Evolutionary conservation across 2,797 vertebrate species (phyloP).

Genomic region (Cryptoprocta ferox): DNA sequence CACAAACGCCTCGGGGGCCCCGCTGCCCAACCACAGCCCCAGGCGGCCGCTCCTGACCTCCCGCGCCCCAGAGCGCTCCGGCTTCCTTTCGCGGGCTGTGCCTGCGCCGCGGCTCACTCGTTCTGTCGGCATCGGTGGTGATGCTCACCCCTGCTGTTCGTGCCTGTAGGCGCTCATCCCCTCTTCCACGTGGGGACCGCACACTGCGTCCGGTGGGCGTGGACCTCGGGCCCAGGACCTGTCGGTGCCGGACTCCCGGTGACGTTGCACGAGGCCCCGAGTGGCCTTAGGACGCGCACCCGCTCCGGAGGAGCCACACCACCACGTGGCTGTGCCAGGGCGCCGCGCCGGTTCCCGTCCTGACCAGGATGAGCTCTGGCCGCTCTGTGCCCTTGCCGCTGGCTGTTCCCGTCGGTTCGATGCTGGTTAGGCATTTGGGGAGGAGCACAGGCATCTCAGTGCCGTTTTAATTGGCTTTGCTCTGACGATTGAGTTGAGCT

Average conservation of each 20-base stretch:
- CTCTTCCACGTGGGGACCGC: neutral
- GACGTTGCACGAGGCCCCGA: neutral
- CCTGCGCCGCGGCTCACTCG: accelerated
- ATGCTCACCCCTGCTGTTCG: neutral
- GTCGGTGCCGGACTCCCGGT: neutral
- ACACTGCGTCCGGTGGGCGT: neutral
- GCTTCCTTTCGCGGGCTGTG: neutral
- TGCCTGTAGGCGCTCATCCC: neutral
- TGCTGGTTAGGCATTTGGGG: neutral
- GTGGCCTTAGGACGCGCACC: accelerated
- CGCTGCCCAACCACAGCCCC: neutral
- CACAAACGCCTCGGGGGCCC: neutral
- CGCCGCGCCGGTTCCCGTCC: neutral
- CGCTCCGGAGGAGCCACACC: neutral
- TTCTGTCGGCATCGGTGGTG: neutral
- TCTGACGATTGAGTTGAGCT: neutral
- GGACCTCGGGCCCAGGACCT: neutral
- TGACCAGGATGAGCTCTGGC: neutral
- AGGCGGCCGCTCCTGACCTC: neutral
- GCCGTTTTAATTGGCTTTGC: neutral
- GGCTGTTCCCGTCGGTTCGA: neutral
- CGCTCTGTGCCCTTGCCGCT: neutral
- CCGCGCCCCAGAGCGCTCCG: neutral
- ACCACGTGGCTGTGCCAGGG: neutral
- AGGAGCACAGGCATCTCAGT: accelerated